phyloP scores from a whole-genome alignment of 2,113 vertebrate genomes.

The Ammodytes dubius region DNA sequence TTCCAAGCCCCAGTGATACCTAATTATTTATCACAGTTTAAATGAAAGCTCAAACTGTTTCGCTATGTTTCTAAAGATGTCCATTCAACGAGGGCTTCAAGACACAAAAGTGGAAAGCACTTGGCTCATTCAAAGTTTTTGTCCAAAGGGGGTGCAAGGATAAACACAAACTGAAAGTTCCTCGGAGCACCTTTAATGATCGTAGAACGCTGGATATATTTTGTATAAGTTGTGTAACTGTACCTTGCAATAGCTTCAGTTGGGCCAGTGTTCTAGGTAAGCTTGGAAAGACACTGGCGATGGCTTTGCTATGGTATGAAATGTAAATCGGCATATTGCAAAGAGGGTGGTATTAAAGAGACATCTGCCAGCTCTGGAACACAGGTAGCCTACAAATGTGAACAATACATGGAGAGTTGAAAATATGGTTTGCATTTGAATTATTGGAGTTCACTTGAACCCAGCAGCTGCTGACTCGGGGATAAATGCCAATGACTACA shows the following conservation, averaged over 20 bases:
- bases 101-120: not conserved
- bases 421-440: constrained; percentile 55
- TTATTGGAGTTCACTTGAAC: constrained; percentile 23
- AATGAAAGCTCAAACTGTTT: not conserved
- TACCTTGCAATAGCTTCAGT: not conserved
- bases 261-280: constrained; percentile 12
- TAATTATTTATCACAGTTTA: constrained; percentile 11
- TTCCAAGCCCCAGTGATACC: not conserved
- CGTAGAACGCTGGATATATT: not conserved
- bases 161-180: no score
- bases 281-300: constrained; percentile 13
- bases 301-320: constrained; percentile 31
- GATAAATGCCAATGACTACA: constrained; percentile 27
- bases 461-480: constrained; percentile 31
- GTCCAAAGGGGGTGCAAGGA: no score
- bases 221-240: not conserved
- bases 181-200: no score
- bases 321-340: constrained; percentile 46
- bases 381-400: constrained; percentile 41
- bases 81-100: not conserved
- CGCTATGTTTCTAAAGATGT: not conserved
- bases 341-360: constrained; percentile 47
- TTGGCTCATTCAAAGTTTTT: no score
- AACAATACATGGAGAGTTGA: constrained; percentile 47
- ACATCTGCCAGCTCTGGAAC: constrained; percentile 57